Evolutionary conservation across 2,888 invertebrate species (phyloP).

Genomic region (Desoria tigrina): DNA sequence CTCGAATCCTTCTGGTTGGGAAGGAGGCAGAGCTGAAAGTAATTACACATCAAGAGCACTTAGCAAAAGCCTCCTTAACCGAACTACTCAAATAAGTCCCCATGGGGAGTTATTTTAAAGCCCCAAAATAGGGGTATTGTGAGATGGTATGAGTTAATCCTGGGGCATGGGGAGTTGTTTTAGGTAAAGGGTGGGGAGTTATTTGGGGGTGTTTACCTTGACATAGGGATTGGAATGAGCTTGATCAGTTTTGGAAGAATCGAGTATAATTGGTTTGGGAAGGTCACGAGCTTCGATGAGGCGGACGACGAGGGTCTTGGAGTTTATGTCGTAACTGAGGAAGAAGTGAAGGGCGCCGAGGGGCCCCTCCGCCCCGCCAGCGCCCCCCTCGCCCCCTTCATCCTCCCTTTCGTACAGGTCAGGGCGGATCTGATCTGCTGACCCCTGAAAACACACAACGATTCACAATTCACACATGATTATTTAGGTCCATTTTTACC

Average conservation of each 20-base stretch:
- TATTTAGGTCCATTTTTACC: too few relatives aligned
- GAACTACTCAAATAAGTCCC: too few relatives aligned
- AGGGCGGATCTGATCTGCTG: conserved; percentile 49
- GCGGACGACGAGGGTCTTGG: conserved; percentile 54
- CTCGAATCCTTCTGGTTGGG: conserved; percentile 58
- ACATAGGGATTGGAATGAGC: conserved; percentile 59
- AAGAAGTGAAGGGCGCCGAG: conserved; percentile 47
- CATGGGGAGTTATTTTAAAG: too few relatives aligned
- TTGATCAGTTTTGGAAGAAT: conserved; percentile 57
- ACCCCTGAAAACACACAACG: conserved; percentile 29
- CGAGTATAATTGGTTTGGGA: conserved; percentile 56
- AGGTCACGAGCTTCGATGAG: conserved; percentile 59
- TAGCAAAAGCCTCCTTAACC: too few relatives aligned
- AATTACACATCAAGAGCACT: too few relatives aligned
- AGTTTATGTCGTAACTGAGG: conserved; percentile 43
- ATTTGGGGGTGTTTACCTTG: too few relatives aligned
- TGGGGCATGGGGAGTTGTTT: too few relatives aligned
- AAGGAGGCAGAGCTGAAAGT: conserved; percentile 56
- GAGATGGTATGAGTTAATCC: too few relatives aligned
- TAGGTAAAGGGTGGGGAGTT: too few relatives aligned
- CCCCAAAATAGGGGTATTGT: not conserved
- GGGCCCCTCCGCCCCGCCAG: conserved; percentile 30
- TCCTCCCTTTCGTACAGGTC: conserved; percentile 39
- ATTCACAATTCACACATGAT: not conserved
- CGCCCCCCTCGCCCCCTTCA: conserved; percentile 7